phyloP scores from a whole-genome alignment of 2,888 invertebrate species.

The Agelastica alni region DNA sequence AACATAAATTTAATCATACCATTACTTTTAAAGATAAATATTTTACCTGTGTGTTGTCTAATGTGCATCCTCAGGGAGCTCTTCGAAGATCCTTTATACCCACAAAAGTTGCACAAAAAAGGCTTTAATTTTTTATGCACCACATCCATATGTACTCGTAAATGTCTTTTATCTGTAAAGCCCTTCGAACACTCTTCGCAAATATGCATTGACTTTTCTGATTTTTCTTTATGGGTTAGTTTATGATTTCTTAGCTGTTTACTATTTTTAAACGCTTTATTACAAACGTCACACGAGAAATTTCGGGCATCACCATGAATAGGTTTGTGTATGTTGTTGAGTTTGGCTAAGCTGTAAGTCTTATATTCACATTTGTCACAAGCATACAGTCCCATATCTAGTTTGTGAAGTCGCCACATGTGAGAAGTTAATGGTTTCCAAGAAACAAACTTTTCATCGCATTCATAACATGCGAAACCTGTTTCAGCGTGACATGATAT shows the following conservation, averaged over 20 bases:
- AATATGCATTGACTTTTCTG: conserved; percentile 40
- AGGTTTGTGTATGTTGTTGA: conserved; percentile 75
- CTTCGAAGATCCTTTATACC: conserved; percentile 68
- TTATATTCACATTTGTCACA: conserved; percentile 78
- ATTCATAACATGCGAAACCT: conserved; percentile 68
- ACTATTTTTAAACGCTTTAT: conserved; percentile 77
- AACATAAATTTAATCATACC: neutral
- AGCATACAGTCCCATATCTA: conserved; percentile 79
- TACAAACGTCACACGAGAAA: conserved; percentile 64
- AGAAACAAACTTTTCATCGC: conserved; percentile 60
- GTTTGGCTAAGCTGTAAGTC: conserved; percentile 69
- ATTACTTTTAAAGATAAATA: neutral
- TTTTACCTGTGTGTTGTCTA: conserved; percentile 70
- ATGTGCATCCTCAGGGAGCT: conserved; percentile 70
- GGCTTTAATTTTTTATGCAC: conserved; percentile 72
- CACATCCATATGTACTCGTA: conserved; percentile 62
- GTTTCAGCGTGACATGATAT: conserved; percentile 58
- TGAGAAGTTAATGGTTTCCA: conserved; percentile 78
- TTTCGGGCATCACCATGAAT: conserved; percentile 71
- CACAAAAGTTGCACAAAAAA: conserved; percentile 70
- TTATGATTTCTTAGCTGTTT: conserved; percentile 81
- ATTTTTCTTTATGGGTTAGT: conserved; percentile 61
- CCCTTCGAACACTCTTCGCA: conserved; percentile 66
- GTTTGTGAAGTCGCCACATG: conserved; percentile 75
- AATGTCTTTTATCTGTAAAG: conserved; percentile 61